phyloP scores from a whole-genome alignment of 2,113 vertebrate species.

The crab-eating macaque (Macaca fascicularis) region DNA sequence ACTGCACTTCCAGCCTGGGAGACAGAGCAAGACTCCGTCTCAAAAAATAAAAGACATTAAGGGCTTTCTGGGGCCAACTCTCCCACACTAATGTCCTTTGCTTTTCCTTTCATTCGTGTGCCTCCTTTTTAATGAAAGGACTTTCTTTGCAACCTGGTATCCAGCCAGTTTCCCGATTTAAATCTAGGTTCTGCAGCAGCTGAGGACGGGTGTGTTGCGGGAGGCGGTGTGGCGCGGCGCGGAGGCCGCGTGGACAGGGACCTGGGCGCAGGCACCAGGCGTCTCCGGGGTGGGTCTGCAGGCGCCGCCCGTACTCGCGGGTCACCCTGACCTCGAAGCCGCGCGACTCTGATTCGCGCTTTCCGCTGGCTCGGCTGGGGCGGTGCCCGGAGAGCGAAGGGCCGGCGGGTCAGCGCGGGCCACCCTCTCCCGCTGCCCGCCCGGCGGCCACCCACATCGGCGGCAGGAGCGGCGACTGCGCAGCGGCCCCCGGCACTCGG shows the following conservation, averaged over 20 bases:
- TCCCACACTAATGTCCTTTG: background rate
- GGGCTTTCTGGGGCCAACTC: background rate
- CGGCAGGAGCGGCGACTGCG: background rate
- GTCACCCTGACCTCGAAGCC: background rate
- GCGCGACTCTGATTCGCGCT: background rate
- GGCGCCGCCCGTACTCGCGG: background rate
- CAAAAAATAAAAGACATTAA: background rate
- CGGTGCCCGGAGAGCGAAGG: background rate
- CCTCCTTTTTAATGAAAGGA: background rate
- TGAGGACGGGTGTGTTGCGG: accelerated
- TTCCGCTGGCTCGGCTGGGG: background rate
- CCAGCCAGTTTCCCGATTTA: background rate
- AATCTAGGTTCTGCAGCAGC: background rate
- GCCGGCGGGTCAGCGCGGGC: accelerated
- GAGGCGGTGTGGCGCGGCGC: no score
- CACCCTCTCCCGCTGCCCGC: background rate
- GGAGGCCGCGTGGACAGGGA: background rate
- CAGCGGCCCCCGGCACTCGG: accelerated
- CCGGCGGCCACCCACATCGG: background rate
- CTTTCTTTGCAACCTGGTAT: background rate
- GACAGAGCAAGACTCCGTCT: no score
- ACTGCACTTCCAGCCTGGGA: no score
- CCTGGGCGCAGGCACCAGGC: background rate
- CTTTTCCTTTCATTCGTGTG: background rate
- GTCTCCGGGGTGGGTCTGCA: background rate